Conservation (phyloP, 2,888 invertebrate species). For the Cerceris ruficornis region DNA sequence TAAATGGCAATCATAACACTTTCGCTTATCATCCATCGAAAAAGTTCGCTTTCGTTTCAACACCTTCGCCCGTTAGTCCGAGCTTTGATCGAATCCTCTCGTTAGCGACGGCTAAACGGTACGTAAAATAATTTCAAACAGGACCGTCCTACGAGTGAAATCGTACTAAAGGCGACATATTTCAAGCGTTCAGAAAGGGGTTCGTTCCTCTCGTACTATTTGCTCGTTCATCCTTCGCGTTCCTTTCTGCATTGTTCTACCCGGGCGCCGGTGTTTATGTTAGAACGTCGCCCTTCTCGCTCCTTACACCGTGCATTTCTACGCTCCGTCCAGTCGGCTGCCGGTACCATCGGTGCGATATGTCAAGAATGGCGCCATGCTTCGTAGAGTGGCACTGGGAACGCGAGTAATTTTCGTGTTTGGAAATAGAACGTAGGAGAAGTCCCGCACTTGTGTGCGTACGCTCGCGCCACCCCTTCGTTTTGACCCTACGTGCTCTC, state of each 20-base stretch:
- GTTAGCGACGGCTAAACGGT: no score
- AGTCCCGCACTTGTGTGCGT: slow-evolving; percentile 38
- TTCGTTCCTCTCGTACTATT: slow-evolving; percentile 41
- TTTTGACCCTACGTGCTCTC: background rate
- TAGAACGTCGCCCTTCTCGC: slow-evolving; percentile 30
- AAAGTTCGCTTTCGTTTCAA: no score
- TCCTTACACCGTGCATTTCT: slow-evolving; percentile 19
- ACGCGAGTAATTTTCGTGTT: slow-evolving; percentile 69
- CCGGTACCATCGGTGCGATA: slow-evolving; percentile 61
- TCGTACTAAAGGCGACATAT: slow-evolving; percentile 4
- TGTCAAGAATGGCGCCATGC: slow-evolving; percentile 69
- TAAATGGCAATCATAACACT: no score
- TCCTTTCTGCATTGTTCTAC: slow-evolving; percentile 56
- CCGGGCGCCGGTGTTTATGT: slow-evolving; percentile 48
- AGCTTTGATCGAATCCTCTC: no score
- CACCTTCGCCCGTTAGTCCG: no score
- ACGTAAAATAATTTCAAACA: no score
- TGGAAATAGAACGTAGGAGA: slow-evolving; percentile 69
- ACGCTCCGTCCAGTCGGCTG: slow-evolving; percentile 23
- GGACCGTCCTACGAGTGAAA: no score
- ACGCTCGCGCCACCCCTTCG: slow-evolving; percentile 2
- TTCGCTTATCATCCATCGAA: no score
- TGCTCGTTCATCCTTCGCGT: slow-evolving; percentile 37
- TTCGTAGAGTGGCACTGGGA: slow-evolving; percentile 48
- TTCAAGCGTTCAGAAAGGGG: slow-evolving; percentile 19